Conservation (phyloP, 2,797 vertebrate genomes). For the Catamblyrhynchus diadema region DNA sequence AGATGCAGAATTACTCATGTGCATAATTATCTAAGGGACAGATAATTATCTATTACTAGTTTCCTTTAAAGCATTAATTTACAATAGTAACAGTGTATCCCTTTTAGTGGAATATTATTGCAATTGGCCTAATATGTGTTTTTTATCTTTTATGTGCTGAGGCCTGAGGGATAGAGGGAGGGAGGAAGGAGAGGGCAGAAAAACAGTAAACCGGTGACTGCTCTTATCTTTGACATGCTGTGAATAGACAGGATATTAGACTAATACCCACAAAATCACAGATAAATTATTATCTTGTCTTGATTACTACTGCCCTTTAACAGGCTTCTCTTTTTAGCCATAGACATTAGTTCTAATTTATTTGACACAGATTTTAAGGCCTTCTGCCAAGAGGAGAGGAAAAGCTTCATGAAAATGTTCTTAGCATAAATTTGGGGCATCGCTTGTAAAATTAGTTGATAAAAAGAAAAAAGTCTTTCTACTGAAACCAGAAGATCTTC, state of each 20-base stretch:
- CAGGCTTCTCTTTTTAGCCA: slow-evolving; percentile 69
- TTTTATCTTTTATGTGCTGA: slow-evolving; percentile 72
- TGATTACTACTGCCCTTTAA: slow-evolving; percentile 75
- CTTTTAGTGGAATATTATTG: slow-evolving; percentile 15
- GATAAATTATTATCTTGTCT: slow-evolving; percentile 79
- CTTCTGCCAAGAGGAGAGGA: slow-evolving; percentile 60
- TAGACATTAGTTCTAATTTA: slow-evolving; percentile 72
- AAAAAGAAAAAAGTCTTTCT: slow-evolving; percentile 37
- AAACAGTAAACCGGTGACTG: slow-evolving; percentile 80
- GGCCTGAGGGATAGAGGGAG: slow-evolving; percentile 30
- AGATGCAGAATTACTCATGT: slow-evolving; percentile 14
- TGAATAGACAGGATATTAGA: slow-evolving; percentile 73
- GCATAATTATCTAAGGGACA: slow-evolving; percentile 16
- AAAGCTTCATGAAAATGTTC: slow-evolving; percentile 30
- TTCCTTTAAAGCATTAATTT: slow-evolving; percentile 36
- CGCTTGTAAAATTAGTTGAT: slow-evolving; percentile 34
- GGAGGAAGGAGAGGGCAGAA: slow-evolving; percentile 67
- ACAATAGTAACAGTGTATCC: background rate
- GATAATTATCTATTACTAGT: slow-evolving; percentile 9
- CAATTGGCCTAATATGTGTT: slow-evolving; percentile 60
- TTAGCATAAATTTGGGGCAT: slow-evolving; percentile 58
- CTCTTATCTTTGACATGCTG: slow-evolving; percentile 78
- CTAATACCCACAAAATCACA: slow-evolving; percentile 74
- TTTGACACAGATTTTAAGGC: slow-evolving; percentile 74
- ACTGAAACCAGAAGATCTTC: slow-evolving; percentile 28